Conservation (phyloP, 92 coral and sea anemone species). For the Porites cylindrica region DNA sequence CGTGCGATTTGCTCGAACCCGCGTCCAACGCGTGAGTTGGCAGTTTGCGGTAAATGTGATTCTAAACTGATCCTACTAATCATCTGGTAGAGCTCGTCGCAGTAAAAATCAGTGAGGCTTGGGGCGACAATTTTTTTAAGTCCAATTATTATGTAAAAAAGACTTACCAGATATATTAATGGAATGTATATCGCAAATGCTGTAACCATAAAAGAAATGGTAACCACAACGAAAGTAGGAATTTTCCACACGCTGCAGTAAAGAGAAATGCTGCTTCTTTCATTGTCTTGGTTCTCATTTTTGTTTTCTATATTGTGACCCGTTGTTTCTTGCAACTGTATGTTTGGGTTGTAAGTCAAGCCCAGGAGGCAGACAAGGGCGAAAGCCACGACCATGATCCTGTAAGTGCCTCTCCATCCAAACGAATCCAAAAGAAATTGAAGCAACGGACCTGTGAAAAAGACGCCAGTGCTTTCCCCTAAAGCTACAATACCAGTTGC, state of each 20-base stretch:
- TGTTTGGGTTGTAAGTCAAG: background rate
- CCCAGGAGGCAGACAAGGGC: slow-evolving; percentile 29
- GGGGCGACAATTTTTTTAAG: background rate
- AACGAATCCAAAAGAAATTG: slow-evolving; percentile 48
- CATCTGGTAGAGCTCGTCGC: background rate
- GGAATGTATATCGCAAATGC: slow-evolving; percentile 20
- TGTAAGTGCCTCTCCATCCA: slow-evolving; percentile 56
- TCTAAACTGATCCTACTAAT: background rate
- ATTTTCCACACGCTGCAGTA: slow-evolving; percentile 29
- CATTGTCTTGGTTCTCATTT: background rate
- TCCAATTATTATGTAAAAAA: background rate
- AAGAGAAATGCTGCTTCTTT: background rate
- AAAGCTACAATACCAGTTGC: no score
- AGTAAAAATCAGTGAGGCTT: background rate
- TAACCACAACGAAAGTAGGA: slow-evolving; percentile 6
- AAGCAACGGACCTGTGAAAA: background rate
- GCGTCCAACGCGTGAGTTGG: no score
- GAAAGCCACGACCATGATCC: slow-evolving; percentile 40
- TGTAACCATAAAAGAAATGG: background rate
- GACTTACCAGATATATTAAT: slow-evolving; percentile 18
- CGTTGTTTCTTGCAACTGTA: background rate
- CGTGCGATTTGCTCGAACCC: no score
- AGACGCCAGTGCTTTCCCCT: no score
- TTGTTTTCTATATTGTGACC: no score
- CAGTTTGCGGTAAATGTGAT: background rate